Percentiles rank a stretch among this genome's conserved stretches.
Conservation (phyloP, 1,140 invertebrate genomes). For the Phortica variegata region DNA sequence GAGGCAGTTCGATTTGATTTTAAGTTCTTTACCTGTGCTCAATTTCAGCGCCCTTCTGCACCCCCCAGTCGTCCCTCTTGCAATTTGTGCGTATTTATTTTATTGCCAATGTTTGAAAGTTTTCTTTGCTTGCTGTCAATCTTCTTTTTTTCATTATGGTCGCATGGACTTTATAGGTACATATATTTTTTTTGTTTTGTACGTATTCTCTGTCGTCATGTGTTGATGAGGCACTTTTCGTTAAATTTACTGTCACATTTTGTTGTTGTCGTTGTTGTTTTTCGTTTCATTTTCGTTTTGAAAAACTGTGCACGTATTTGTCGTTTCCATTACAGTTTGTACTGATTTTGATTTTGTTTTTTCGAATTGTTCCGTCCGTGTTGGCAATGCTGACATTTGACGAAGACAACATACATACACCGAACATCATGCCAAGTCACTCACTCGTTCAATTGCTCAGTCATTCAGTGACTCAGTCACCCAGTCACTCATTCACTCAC, state of each 20-base stretch:
- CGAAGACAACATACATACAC: too few species aligned
- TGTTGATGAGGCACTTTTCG: conserved; percentile 20
- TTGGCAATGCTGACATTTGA: conserved; percentile 24
- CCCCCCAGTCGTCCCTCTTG: too few species aligned
- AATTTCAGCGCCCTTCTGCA: too few species aligned
- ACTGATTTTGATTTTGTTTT: conserved; percentile 44
- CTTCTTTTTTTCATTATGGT: too few species aligned
- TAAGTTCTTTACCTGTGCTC: too few species aligned
- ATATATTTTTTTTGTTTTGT: too few species aligned
- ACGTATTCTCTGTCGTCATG: neutral
- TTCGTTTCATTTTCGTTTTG: conserved; percentile 16
- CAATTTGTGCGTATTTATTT: too few species aligned
- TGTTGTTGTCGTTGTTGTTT: conserved; percentile 6
- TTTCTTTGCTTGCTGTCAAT: too few species aligned
- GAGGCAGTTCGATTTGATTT: too few species aligned
- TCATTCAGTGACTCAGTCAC: conserved; percentile 47
- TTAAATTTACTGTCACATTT: conserved; percentile 35
- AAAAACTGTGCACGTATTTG: conserved; percentile 47
- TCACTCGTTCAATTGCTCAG: conserved; percentile 51
- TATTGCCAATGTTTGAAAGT: too few species aligned
- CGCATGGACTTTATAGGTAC: too few species aligned
- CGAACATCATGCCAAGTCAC: too few species aligned
- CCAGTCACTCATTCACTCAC: conserved; percentile 7
- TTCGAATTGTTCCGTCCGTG: conserved; percentile 6
- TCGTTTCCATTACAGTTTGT: conserved; percentile 53